Base-by-base conservation (phyloP, 2,113 vertebrate species). In the Brienomyrus longianalis region DNA sequence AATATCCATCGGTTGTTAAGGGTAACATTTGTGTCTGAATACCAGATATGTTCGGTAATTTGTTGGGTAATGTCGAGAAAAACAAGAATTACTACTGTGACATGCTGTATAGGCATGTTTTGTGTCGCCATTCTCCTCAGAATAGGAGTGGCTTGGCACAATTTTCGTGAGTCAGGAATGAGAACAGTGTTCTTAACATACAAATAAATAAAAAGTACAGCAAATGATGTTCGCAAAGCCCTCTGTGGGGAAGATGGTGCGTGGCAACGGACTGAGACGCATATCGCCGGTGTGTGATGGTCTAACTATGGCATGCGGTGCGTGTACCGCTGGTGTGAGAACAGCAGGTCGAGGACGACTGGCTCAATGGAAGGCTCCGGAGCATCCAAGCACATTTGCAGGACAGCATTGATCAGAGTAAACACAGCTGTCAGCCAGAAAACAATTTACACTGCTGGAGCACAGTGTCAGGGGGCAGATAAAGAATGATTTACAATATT, bases 371-470 rank as follows among this genome's bases (percentile, higher is more conserved):
- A 88, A 43, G 27, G 4, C 31, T 51, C 8, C 10, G 1, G 1
- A 1, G 9, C 39, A 13, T 45, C 27, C 21, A 9, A 5, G 9
- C 47, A 59, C 39, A 23, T 85, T 50, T 83, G 54, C 13, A 21
- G 77, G 51, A 39, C 70, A 47, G 23, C 83, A 89, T n/a, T 87
- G 89, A 91, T 90, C 43, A 90, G 88, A 10, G 31, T 80, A 90
- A 92, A 92, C 94, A 91, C 91, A 91, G 92, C 92, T 94, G 93
- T 93, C 93, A 86, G 89, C 80, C 56, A 39, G 47, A 7, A 39
- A 43, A 56, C 92, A 94, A 95, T 95, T 94, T 95, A 95, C 92
- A 66, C 66, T 66, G 66, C 91, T 90, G 87, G 91, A 87, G 91
- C 90, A 27, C 50, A 52, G 56, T 91, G 92, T 94, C 92, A 92